These are phyloP conservation scores for Psilopsiagon aurifrons DNA, from an alignment of 2,113 vertebrate species.

Conservation along the genomic window DNA sequence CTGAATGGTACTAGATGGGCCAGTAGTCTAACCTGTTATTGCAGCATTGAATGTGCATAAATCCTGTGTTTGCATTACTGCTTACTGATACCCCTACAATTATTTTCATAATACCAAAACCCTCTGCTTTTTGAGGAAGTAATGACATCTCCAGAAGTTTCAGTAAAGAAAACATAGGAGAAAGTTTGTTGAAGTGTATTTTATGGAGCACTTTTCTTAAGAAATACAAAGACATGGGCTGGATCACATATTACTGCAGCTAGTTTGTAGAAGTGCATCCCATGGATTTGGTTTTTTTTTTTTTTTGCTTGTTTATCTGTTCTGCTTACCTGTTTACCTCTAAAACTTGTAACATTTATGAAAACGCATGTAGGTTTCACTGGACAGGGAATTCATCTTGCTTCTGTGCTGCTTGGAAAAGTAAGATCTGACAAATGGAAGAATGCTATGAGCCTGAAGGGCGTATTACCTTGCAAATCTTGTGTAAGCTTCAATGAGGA, in stretches of 20 bases:
- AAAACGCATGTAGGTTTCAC: background rate
- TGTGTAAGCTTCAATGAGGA: background rate
- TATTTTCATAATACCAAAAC: background rate
- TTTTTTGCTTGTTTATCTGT: background rate
- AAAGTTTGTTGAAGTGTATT: background rate
- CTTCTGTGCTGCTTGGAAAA: background rate
- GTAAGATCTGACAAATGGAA: background rate
- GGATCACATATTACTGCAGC: background rate
- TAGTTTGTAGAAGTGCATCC: background rate
- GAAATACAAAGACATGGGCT: background rate
- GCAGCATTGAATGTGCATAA: background rate
- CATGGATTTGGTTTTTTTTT: rapidly evolving
- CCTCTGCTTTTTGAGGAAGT: background rate
- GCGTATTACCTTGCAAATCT: background rate
- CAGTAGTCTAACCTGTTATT: background rate
- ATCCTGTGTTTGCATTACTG: background rate
- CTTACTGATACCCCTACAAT: background rate
- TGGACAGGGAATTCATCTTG: background rate
- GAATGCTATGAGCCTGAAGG: background rate
- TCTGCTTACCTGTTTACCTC: background rate
- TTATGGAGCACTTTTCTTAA: background rate
- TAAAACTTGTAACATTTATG: background rate
- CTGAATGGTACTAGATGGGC: background rate
- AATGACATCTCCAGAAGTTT: background rate
- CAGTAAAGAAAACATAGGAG: background rate